Conservation (phyloP, 2,797 vertebrate species). For the Tapera naevia region DNA sequence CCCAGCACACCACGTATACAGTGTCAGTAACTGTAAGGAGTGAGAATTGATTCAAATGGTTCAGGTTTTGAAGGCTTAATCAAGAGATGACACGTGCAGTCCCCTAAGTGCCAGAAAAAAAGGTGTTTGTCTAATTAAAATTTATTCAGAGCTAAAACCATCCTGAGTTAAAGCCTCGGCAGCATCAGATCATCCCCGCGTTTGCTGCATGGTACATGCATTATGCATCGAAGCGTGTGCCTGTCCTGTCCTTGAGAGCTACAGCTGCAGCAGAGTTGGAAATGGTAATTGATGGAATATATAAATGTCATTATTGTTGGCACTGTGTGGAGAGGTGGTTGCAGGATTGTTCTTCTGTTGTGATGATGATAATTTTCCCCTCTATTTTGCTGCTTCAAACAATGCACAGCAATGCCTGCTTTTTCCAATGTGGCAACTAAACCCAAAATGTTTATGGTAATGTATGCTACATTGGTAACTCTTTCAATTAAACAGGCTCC, state of each 20-base stretch:
- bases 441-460: background rate
- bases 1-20: background rate
- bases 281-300: constrained; percentile 58
- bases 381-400: background rate
- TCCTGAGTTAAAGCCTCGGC: background rate
- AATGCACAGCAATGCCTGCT: background rate
- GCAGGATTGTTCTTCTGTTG: background rate
- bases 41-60: constrained; percentile 52
- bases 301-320: constrained; percentile 58
- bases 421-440: background rate
- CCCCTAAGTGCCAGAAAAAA: constrained; percentile 44
- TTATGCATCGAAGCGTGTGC: constrained; percentile 12
- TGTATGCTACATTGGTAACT: background rate
- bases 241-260: constrained; percentile 57
- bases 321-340: background rate
- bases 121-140: constrained; percentile 68
- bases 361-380: background rate
- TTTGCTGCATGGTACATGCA: constrained; percentile 30
- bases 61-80: constrained; percentile 67
- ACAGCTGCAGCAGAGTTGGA: constrained; percentile 53
- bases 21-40: constrained; percentile 20
- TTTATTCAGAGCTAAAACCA: constrained; percentile 59
- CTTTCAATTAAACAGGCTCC: background rate
- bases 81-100: constrained; percentile 53
- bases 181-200: background rate